Evolutionary conservation across 2,888 invertebrate genomes (phyloP), one percentile per base, ranked within the genome.

Genomic region (Micropterix aruncella): DNA sequence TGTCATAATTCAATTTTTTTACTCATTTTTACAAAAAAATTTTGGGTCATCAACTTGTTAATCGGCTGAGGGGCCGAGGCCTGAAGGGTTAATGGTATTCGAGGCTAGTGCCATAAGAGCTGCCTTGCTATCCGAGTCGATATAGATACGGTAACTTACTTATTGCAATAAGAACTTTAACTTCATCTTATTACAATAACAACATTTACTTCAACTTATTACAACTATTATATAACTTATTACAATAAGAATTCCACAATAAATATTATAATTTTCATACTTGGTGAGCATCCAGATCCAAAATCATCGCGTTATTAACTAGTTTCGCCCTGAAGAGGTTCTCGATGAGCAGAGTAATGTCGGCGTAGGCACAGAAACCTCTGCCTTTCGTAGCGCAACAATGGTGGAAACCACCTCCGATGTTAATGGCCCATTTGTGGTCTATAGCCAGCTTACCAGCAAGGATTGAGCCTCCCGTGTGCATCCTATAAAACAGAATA

Each of bases 211-310:
- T n/a, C n/a, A n/a, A n/a, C n/a, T n/a, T n/a, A n/a, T n/a, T n/a
- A n/a, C n/a, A n/a, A n/a, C n/a, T n/a, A n/a, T 38, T 37, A 47
- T 50, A 45, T 9, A 27, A 14, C 37, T 37, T 12, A 4, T 17
- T 2, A 19, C 27, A 45, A 37, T 41, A 3, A 44, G 19, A 14
- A 40, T 37, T 7, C 1, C 42, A 27, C 18, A 42, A 16, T n/a
- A 18, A 15, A 14, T 40, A 16, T 17, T 36, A 48, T 47, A n/a
- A n/a, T n/a, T n/a, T n/a, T n/a, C n/a, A n/a, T 54, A 83, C 85
- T 76, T 93, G 92, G 66, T 93, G 93, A 2, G 92, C 92, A 66
- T 93, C 92, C 57, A 93, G 69, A 62, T 93, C 93, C 4, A 93
- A 76, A 54, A 93, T 90, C 86, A 93, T 85, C 2, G 80, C 77